A percentile compares a stretch with the other conserved stretches of the same genome.
These are phyloP conservation scores for Stichodactyla mertensii DNA, from an alignment of 64 coral and sea anemone genomes.

Conservation along the genomic window DNA sequence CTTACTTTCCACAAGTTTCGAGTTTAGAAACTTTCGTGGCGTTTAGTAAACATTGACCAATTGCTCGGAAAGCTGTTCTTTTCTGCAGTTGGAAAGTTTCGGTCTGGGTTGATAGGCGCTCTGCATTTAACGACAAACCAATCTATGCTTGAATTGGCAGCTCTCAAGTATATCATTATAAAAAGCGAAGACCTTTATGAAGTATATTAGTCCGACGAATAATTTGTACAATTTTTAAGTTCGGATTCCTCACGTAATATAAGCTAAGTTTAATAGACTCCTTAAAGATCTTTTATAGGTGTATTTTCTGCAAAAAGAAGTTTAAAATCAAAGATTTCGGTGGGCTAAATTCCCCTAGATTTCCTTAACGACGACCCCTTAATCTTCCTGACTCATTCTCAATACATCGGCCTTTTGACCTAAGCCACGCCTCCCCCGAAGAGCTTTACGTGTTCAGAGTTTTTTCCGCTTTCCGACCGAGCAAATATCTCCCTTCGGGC, in stretches of 20 bases:
- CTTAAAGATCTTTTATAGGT: too few relatives aligned
- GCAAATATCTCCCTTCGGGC: too few relatives aligned
- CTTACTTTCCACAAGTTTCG: background rate
- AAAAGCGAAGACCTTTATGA: background rate
- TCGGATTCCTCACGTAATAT: too few relatives aligned
- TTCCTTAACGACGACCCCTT: background rate
- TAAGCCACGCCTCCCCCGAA: background rate
- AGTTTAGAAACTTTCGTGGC: background rate
- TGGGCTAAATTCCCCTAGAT: background rate
- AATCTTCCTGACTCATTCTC: background rate
- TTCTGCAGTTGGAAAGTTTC: background rate
- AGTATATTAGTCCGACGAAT: background rate
- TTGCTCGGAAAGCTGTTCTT: background rate
- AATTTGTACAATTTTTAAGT: background rate
- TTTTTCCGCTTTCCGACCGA: too few relatives aligned
- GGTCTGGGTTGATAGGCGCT: background rate
- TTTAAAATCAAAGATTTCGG: background rate
- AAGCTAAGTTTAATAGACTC: too few relatives aligned
- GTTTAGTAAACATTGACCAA: background rate
- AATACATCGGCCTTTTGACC: slow-evolving; percentile 4
- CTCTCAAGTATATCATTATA: background rate
- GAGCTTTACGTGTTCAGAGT: background rate
- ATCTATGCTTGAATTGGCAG: background rate
- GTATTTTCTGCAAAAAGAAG: too few relatives aligned
- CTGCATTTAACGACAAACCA: background rate